Evolutionary conservation across 2,797 vertebrate species (phyloP).

Genomic region (Phoebastria nigripes): DNA sequence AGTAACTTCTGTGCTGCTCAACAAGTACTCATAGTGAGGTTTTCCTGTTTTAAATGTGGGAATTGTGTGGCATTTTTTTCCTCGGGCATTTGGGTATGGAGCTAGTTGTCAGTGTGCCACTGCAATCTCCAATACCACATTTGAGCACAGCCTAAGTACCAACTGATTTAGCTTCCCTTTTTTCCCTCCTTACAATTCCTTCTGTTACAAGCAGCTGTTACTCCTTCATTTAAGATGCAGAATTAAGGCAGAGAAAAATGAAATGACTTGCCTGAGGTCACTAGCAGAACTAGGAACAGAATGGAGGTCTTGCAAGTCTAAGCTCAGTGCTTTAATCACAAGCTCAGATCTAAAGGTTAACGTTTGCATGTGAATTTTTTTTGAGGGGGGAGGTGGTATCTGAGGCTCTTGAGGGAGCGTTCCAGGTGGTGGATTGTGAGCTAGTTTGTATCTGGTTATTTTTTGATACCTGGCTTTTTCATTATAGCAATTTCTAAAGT

Average conservation of each 20-base stretch:
- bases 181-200: neutral
- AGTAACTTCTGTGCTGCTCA: neutral
- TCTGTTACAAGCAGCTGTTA: constrained; percentile 40
- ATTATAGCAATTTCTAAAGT: neutral
- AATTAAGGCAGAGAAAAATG: neutral
- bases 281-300: neutral
- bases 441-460: neutral
- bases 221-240: neutral
- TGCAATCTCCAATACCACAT: neutral
- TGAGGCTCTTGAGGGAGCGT: neutral
- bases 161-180: neutral
- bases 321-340: neutral
- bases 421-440: neutral
- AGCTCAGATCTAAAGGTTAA: neutral
- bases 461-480: neutral
- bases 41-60: neutral
- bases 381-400: accelerated
- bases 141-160: neutral
- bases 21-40: neutral
- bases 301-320: neutral
- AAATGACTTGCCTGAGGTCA: neutral
- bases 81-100: neutral
- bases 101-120: neutral
- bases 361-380: neutral
- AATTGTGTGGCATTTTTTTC: neutral